These are phyloP conservation scores for Eospalax fontanierii DNA, from an alignment of 2,797 vertebrate species.

Conservation along the genomic window DNA sequence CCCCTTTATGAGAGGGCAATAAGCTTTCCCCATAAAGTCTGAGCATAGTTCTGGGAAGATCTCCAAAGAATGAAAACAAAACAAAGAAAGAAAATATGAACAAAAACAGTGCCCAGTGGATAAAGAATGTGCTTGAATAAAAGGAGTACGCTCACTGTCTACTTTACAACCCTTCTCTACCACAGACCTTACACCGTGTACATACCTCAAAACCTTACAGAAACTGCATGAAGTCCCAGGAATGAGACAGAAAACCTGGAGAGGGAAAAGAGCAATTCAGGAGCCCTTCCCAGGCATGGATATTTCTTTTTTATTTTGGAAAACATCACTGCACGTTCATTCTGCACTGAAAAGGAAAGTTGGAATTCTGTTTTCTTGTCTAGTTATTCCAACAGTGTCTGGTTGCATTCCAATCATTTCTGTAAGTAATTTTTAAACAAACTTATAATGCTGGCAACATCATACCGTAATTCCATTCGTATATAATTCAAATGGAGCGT, in stretches of 20 bases:
- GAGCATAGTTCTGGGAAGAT: neutral
- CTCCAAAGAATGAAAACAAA: neutral
- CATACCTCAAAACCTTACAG: neutral
- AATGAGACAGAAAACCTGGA: accelerated
- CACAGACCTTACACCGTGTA: accelerated
- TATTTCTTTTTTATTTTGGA: neutral
- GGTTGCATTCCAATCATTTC: neutral
- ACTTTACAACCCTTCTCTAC: too few species aligned
- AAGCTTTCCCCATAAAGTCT: neutral
- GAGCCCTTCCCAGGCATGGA: neutral
- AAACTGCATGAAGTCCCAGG: accelerated
- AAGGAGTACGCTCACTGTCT: too few species aligned
- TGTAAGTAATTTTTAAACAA: neutral
- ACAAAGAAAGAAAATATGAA: neutral
- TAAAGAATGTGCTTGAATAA: neutral
- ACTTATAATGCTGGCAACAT: neutral
- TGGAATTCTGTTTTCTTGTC: neutral
- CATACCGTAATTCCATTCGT: too few species aligned
- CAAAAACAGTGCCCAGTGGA: neutral
- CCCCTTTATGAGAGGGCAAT: neutral
- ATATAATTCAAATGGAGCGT: neutral
- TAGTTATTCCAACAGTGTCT: neutral
- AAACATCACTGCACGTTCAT: neutral
- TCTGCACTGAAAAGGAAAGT: neutral
- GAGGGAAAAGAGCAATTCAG: neutral